Conservation (phyloP, 2,888 invertebrate genomes). For the Galerucella calmariensis region DNA sequence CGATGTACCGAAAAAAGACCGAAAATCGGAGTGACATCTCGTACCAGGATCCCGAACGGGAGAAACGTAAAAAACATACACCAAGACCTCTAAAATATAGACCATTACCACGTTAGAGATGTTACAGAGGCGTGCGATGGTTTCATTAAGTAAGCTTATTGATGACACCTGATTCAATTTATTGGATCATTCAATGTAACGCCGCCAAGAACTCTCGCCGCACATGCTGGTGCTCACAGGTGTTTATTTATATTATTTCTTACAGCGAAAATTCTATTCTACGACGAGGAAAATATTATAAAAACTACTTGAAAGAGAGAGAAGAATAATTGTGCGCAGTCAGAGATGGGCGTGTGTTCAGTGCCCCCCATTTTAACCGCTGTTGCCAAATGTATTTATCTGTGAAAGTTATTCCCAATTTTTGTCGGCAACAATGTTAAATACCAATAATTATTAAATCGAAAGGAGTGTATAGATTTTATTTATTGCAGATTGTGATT, state of each 20-base stretch:
- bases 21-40: constrained; percentile 60
- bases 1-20: constrained; percentile 59
- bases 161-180: constrained; percentile 16
- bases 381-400: no score
- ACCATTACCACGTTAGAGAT: constrained; percentile 56
- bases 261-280: not conserved
- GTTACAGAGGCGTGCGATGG: constrained; percentile 35
- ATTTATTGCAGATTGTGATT: no score
- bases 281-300: no score
- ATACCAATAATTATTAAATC: no score
- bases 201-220: not conserved
- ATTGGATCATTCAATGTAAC: constrained; percentile 10
- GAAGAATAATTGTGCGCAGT: no score
- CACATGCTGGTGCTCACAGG: constrained; percentile 6
- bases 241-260: constrained; percentile 10
- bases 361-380: no score
- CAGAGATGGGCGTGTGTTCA: no score
- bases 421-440: no score
- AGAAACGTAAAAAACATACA: constrained; percentile 47
- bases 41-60: constrained; percentile 58
- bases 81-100: constrained; percentile 59
- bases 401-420: no score
- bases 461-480: no score
- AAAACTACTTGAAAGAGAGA: no score
- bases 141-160: constrained; percentile 15